Evolutionary conservation across 2,797 vertebrate species (phyloP), one percentile per base, ranked within the genome.

Genomic region (Enteromius anoplus): DNA sequence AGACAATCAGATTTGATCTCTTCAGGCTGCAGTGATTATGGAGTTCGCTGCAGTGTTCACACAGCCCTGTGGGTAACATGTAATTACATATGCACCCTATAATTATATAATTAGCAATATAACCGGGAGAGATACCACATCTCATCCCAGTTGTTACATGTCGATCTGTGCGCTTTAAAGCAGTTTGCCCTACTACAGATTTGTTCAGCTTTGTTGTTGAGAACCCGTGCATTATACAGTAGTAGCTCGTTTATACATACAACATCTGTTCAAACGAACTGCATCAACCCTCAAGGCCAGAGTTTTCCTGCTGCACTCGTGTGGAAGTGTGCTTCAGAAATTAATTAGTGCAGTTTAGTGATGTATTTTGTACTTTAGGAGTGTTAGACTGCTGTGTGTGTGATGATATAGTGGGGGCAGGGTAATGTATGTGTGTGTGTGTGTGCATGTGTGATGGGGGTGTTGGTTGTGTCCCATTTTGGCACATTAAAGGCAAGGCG

Each of bases 191-290:
- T 23, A 10, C 64, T 32, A 55, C 42, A 32, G 5, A 23, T 81
- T 6, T 11, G 55, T 72, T 26, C 26, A 66, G 47, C 19, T 66
- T 42, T 80, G 60, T 66, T 21, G 45, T 62, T 12, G 66, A n/a
- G 53, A 37, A 12, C 51, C 51, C 42, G n/a, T 55, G 17, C 29
- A 10, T 68, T 42, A 60, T 19, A 45, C 26, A 26, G 26, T 26
- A 26, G 17, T 12, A 29, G 32, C n/a, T 75, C 32, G 49, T 75
- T 47, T 55, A 32, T 11, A 68, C 49, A 32, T 34, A 89, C 90
- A 93, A 88, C 91, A 92, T 91, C 90, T 91, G 91, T 87, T 83
- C 89, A 91, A 92, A 88, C 90, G 89, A 55, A 85, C 64, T 82
- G 71, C 86, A 81, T 85, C 90, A 90, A 87, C 82, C 88, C 88